Percentiles rank a stretch among this genome's conserved stretches.
phyloP scores from a whole-genome alignment of 2,888 invertebrate genomes.

The Sussaba pulchella region DNA sequence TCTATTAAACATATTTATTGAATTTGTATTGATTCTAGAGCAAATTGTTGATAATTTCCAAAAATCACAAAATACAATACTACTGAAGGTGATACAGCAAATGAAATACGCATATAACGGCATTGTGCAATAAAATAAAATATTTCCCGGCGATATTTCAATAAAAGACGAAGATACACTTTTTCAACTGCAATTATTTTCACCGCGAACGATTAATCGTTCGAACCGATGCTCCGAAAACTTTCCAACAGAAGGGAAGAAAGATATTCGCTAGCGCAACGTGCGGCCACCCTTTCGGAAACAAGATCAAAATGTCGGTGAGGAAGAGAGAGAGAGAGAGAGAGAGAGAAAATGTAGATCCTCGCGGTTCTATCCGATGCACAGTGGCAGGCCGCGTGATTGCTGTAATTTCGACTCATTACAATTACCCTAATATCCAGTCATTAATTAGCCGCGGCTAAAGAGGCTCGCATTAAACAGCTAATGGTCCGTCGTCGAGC shows the following conservation, averaged over 20 bases:
- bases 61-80: not conserved
- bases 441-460: conserved; percentile 82
- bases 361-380: conserved; percentile 56
- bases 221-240: conserved; percentile 59
- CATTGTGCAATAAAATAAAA: not conserved
- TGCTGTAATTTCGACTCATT: conserved; percentile 81
- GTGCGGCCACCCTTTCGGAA: conserved; percentile 32
- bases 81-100: not conserved
- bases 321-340: conserved; percentile 31
- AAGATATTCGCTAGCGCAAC: conserved; percentile 37
- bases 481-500: conserved; percentile 80
- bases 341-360: no score
- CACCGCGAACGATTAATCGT: conserved; percentile 57
- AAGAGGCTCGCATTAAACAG: conserved; percentile 82
- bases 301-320: conserved; percentile 53
- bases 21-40: no score
- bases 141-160: conserved; percentile 25
- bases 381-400: conserved; percentile 80
- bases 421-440: conserved; percentile 83
- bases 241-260: conserved; percentile 51
- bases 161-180: conserved; percentile 53
- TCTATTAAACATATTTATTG: no score
- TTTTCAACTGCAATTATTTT: conserved; percentile 56
- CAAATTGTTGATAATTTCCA: not conserved
- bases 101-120: not conserved